Base-by-base conservation (phyloP, 2,797 vertebrate genomes). In the Perodicticus potto region DNA sequence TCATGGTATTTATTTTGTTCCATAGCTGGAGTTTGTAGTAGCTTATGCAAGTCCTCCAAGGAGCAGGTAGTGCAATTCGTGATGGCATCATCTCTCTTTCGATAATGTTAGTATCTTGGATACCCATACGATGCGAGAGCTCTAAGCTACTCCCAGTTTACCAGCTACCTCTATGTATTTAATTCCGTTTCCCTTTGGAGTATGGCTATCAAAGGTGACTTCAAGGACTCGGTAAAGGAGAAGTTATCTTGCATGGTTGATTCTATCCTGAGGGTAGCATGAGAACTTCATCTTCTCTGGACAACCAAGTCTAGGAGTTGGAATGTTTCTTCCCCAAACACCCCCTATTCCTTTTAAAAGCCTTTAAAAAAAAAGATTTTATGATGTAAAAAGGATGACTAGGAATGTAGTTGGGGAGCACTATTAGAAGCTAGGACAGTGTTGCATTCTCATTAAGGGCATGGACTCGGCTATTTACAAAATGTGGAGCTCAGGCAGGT, bases 1-100 rank as follows among this genome's bases (percentile, higher is more conserved):
- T 94, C 6, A 37, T 91, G 90, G 70, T 78, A 89, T 73, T 83
- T 80, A 83, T 93, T 73, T 86, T 69, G 80, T 80, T 53, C 19
- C 0, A 0, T 67, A 82, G 37, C 69, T 78, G 40, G 78, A 57
- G 12, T 73, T 55, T 69, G 11, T 83, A 72, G 53, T 73, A 40
- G 17, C 19, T 80, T 74, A 25, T 16, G 25, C n/a, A 74, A 23
- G 20, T 72, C 27, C 22, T 85, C 72, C 83, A 91, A 1, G 40
- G 57, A 65, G 29, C 70, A 1, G 20, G 22, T 40, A 0, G 3
- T 59, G 27, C 29, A 12, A 20, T 45, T 85, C 37, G 16, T n/a
- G 5, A 27, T 23, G 55, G 27, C 32, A 17, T 45, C 9, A 32
- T 27, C 53, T 53, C 53, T 53, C 69, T 43, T 73, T 40, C n/a